phyloP scores from a whole-genome alignment of 2,888 invertebrate genomes.

The Temnothorax ravouxi region DNA sequence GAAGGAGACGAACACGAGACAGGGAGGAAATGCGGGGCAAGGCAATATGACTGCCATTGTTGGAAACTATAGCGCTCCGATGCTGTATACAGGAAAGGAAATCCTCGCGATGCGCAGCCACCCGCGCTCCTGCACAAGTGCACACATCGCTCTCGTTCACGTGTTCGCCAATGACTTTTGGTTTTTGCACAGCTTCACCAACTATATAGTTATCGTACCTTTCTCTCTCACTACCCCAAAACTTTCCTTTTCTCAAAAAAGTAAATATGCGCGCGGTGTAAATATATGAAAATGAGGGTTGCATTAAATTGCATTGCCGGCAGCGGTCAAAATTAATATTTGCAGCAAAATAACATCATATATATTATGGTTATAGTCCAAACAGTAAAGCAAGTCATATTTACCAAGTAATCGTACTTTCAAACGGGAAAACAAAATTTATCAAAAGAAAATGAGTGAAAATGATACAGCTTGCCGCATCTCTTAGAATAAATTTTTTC shows the following conservation, averaged over 20 bases:
- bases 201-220: slow-evolving; percentile 16
- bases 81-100: slow-evolving; percentile 67
- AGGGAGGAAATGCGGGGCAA: slow-evolving; percentile 45
- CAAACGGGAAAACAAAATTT: not conserved
- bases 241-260: not conserved
- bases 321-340: not conserved
- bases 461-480: not conserved
- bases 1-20: slow-evolving; percentile 45
- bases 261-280: slow-evolving; percentile 9
- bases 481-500: not conserved
- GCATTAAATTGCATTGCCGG: not conserved
- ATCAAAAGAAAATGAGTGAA: not conserved
- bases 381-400: not conserved
- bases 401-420: not conserved
- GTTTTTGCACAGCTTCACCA: slow-evolving; percentile 15
- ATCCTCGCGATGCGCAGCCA: slow-evolving; percentile 63
- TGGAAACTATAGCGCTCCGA: slow-evolving; percentile 57
- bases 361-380: not conserved
- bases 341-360: not conserved
- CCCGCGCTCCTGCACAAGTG: slow-evolving; percentile 37
- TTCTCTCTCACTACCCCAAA: not conserved
- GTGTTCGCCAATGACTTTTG: slow-evolving; percentile 46
- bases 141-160: slow-evolving; percentile 33
- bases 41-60: slow-evolving; percentile 58
- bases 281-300: not conserved